A percentile compares a stretch with the other conserved stretches of the same genome.
phyloP scores from a whole-genome alignment of 2,113 vertebrate species.

The Syngnathus typhle region DNA sequence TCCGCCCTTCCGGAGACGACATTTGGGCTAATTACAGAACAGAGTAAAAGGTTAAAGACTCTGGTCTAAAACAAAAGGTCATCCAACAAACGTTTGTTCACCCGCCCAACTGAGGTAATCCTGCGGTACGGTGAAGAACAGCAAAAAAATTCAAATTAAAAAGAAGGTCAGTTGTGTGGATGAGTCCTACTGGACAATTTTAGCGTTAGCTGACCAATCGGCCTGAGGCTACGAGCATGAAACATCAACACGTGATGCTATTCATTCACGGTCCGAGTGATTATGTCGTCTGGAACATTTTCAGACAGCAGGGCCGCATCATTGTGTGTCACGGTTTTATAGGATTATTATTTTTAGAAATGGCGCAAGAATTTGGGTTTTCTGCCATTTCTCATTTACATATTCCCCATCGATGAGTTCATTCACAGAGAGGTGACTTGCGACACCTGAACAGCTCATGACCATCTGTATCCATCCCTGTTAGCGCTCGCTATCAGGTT shows the following conservation, averaged over 20 bases:
- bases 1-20: constrained; percentile 15
- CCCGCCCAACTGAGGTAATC: not conserved
- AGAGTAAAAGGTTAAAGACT: constrained; percentile 28
- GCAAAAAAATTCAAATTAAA: not conserved
- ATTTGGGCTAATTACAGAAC: constrained; percentile 46
- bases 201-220: not conserved
- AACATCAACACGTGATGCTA: not conserved
- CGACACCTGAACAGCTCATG: not conserved
- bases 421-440: not conserved
- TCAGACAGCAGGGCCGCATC: not conserved
- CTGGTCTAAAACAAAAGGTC: constrained; percentile 2
- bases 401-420: not conserved
- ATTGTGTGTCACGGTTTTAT: not conserved
- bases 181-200: not conserved
- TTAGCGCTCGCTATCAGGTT: constrained; percentile 25
- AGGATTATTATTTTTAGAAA: not conserved
- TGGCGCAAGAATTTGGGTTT: too few species aligned
- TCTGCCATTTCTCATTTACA: too few species aligned
- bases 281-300: constrained; percentile 1
- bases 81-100: not conserved
- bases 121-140: not conserved
- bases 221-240: not conserved
- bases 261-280: not conserved
- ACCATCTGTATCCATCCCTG: not conserved
- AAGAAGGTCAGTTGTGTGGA: not conserved